A percentile compares a stretch with the other conserved stretches of the same genome.
phyloP scores from a whole-genome alignment of 1,140 invertebrate genomes.

The Drosophila subpulchrella region DNA sequence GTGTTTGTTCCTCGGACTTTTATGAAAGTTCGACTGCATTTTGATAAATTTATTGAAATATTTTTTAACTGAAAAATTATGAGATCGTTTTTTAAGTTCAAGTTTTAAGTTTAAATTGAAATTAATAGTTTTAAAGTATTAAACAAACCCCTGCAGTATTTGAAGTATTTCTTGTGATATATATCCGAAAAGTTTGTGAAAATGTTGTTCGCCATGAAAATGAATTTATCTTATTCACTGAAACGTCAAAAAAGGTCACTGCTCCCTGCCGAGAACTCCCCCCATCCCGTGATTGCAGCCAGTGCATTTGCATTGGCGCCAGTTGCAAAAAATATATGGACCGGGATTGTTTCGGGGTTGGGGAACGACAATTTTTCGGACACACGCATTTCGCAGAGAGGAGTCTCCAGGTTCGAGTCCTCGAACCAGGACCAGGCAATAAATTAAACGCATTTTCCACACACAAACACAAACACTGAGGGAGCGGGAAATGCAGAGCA shows the following conservation, averaged over 20 bases:
- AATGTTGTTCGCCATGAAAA: constrained; percentile 16
- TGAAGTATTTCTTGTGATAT: constrained; percentile 8
- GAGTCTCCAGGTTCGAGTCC: constrained; percentile 43
- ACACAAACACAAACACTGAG: constrained; percentile 18
- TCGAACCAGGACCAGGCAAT: constrained; percentile 49
- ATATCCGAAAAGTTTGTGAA: background rate
- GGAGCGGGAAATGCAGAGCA: constrained; percentile 10
- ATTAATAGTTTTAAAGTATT: background rate
- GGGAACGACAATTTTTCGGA: constrained; percentile 55
- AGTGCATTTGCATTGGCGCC: constrained; percentile 69
- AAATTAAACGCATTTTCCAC: constrained; percentile 78
- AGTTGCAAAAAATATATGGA: constrained; percentile 44
- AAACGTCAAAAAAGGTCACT: constrained; percentile 42
- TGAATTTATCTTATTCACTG: constrained; percentile 44
- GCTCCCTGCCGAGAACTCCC: constrained; percentile 16
- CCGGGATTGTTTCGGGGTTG: constrained; percentile 9
- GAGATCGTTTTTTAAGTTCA: too few relatives aligned
- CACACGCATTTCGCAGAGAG: constrained; percentile 45
- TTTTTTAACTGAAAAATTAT: too few relatives aligned
- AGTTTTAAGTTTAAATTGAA: too few relatives aligned
- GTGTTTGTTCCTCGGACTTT: too few relatives aligned
- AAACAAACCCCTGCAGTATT: background rate
- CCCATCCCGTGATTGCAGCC: constrained; percentile 5
- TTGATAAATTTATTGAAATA: too few relatives aligned
- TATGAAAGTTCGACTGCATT: too few relatives aligned